phyloP scores from a whole-genome alignment of 92 coral and sea anemone species.

The Palythoa grandiflora region DNA sequence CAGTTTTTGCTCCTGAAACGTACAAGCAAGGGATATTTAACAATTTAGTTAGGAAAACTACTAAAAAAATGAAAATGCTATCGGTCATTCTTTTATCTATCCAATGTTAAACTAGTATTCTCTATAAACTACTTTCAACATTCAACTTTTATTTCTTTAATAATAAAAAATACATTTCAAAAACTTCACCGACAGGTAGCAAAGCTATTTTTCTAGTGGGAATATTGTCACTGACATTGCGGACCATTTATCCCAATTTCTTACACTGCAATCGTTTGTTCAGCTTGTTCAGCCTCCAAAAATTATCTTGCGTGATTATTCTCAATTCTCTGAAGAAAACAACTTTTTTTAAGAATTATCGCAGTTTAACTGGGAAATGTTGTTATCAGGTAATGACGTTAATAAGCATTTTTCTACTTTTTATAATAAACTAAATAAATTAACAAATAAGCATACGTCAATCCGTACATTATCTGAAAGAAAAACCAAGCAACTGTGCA shows the following conservation, averaged over 20 bases:
- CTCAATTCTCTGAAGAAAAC: not conserved
- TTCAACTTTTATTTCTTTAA: no score
- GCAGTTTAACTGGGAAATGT: slow-evolving; percentile 5
- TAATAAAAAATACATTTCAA: no score
- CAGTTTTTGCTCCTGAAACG: slow-evolving; percentile 81
- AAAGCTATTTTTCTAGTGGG: not conserved
- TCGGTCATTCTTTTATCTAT: no score
- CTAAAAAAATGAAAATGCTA: not conserved
- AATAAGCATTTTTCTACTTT: slow-evolving; percentile 5
- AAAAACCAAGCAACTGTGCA: slow-evolving; percentile 2
- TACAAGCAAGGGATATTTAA: not conserved
- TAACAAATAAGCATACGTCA: not conserved
- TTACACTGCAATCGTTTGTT: no score
- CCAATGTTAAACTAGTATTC: no score
- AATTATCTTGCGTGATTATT: not conserved
- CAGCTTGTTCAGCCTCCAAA: no score
- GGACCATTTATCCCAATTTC: slow-evolving; percentile 8
- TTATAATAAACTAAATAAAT: not conserved
- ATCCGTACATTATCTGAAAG: slow-evolving; percentile 4
- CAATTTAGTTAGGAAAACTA: not conserved
- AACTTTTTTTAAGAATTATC: not conserved
- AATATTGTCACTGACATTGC: not conserved
- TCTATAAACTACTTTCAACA: no score
- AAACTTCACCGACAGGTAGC: not conserved
- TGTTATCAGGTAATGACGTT: not conserved